phyloP scores from a whole-genome alignment of 2,888 invertebrate genomes.

The Zaprionus lineosus region DNA sequence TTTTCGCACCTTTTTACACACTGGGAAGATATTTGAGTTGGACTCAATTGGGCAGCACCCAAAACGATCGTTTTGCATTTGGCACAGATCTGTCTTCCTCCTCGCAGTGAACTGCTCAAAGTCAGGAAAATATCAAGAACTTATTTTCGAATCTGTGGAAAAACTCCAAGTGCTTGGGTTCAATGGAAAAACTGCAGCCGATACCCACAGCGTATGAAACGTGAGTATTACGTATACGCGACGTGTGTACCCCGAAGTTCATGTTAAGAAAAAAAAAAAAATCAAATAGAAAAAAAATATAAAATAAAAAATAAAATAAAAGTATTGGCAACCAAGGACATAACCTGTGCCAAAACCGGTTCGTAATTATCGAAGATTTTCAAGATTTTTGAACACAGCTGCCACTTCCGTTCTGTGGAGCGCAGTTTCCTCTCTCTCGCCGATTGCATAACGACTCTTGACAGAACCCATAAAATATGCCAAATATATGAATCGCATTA shows the following conservation, averaged over 20 bases:
- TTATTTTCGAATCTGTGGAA: too few relatives aligned
- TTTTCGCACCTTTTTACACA: constrained; percentile 30
- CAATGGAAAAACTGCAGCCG: too few relatives aligned
- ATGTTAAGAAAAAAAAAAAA: too few relatives aligned
- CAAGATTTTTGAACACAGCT: constrained; percentile 28
- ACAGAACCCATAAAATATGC: constrained; percentile 56
- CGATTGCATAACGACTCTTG: constrained; percentile 52
- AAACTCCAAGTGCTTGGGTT: too few relatives aligned
- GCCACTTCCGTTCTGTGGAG: constrained; percentile 59
- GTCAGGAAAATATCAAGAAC: too few relatives aligned
- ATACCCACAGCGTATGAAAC: too few relatives aligned
- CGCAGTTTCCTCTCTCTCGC: constrained; percentile 9
- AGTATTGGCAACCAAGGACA: constrained; percentile 60
- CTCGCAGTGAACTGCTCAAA: too few relatives aligned
- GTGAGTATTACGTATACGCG: constrained; percentile 26
- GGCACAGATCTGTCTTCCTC: too few relatives aligned
- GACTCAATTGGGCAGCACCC: too few relatives aligned
- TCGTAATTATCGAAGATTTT: constrained; percentile 6
- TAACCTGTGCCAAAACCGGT: constrained; percentile 51
- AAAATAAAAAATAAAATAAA: too few relatives aligned
- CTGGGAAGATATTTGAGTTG: neutral
- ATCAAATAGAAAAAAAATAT: too few relatives aligned
- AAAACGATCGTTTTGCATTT: too few relatives aligned
- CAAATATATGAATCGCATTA: constrained; percentile 36
- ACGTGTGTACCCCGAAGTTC: constrained; percentile 32